Percentiles rank a stretch among this genome's conserved stretches.
phyloP scores from a whole-genome alignment of 2,113 vertebrate species.

The Trinectes maculatus region DNA sequence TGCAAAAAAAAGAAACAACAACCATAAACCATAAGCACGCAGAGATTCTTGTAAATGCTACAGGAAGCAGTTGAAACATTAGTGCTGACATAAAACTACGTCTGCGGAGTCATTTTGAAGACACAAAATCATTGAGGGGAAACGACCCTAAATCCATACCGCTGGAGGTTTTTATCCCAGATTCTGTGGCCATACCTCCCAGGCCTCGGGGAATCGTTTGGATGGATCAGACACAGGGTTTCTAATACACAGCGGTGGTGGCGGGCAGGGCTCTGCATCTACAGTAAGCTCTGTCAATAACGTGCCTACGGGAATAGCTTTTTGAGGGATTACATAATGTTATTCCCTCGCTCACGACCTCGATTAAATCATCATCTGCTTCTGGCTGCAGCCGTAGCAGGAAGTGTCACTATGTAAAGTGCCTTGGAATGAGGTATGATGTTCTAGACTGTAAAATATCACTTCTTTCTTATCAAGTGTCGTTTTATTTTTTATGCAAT shows the following conservation, averaged over 20 bases:
- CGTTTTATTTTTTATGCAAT: too few relatives aligned
- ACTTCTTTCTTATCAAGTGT: too few relatives aligned
- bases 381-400: slow-evolving; percentile 5
- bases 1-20: background rate
- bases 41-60: slow-evolving; percentile 72
- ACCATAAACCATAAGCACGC: slow-evolving; percentile 9
- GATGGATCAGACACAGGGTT: slow-evolving; percentile 33
- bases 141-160: slow-evolving; percentile 76
- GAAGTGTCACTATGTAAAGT: background rate
- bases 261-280: slow-evolving; percentile 24
- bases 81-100: slow-evolving; percentile 73
- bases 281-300: slow-evolving; percentile 57
- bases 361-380: slow-evolving; percentile 33
- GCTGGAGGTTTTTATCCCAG: slow-evolving; percentile 61
- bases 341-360: slow-evolving; percentile 31
- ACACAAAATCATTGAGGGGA: slow-evolving; percentile 78
- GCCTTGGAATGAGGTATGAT: too few relatives aligned
- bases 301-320: slow-evolving; percentile 17
- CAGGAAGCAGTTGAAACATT: slow-evolving; percentile 78
- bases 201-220: slow-evolving; percentile 39
- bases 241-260: slow-evolving; percentile 15
- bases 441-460: too few relatives aligned
- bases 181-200: slow-evolving; percentile 43
- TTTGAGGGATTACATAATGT: slow-evolving; percentile 41
- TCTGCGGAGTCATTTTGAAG: slow-evolving; percentile 66